These are phyloP conservation scores for Vimba vimba DNA, from an alignment of 2,113 vertebrate genomes.

Conservation along the genomic window DNA sequence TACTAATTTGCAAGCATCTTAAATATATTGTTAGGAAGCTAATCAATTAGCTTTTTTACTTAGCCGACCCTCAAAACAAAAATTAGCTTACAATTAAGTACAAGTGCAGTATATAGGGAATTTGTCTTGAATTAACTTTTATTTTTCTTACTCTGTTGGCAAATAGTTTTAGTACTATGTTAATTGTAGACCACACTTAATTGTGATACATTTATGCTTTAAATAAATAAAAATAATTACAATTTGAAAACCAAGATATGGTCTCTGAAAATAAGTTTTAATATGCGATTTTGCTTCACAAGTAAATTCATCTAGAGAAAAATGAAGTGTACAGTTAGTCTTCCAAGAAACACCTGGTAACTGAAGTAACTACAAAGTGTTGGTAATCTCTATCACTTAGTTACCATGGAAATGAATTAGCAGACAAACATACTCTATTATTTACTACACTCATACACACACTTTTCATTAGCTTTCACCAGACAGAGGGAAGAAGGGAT, in stretches of 20 bases:
- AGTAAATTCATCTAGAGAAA: neutral
- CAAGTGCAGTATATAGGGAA: neutral
- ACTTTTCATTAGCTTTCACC: conserved; percentile 9
- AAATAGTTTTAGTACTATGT: neutral
- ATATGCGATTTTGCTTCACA: neutral
- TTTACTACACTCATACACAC: neutral
- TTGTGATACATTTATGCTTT: neutral
- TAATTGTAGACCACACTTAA: neutral
- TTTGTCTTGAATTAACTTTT: neutral
- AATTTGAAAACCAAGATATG: no score
- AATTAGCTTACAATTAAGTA: neutral
- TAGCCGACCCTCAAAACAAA: neutral
- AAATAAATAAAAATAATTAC: neutral
- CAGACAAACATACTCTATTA: neutral
- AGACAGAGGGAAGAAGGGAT: neutral
- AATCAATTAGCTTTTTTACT: neutral
- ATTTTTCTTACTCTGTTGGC: neutral
- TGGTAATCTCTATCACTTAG: neutral
- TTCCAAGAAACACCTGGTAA: neutral
- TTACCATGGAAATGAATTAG: neutral
- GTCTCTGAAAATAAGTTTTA: no score
- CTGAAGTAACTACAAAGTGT: neutral
- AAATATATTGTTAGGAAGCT: neutral
- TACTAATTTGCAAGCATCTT: neutral
- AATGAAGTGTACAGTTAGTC: neutral